Conservation (phyloP, 2,888 invertebrate species). For the Cetonia aurata region DNA sequence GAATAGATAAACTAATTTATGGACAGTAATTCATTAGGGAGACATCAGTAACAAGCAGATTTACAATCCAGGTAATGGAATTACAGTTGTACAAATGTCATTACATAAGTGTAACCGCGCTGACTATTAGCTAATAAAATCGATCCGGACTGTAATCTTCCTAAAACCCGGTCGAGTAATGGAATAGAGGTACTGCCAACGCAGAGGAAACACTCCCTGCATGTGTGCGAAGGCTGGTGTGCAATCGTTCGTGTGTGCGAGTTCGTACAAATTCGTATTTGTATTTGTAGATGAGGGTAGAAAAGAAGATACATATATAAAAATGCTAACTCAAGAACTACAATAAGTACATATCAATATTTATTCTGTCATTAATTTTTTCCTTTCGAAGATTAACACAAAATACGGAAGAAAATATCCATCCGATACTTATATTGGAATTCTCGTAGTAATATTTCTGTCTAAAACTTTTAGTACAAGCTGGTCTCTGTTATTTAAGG, state of each 20-base stretch:
- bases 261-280: conserved; percentile 15
- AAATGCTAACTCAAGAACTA: neutral
- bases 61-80: conserved; percentile 66
- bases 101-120: conserved; percentile 66
- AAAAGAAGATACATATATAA: neutral
- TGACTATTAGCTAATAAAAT: conserved; percentile 66
- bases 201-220: conserved; percentile 24
- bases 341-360: too few relatives aligned
- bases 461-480: too few relatives aligned
- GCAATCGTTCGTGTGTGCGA: neutral
- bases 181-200: conserved; percentile 52
- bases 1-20: conserved; percentile 54
- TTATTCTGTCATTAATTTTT: too few relatives aligned
- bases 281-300: neutral
- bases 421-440: too few relatives aligned
- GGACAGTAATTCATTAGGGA: conserved; percentile 59
- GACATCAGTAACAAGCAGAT: conserved; percentile 62
- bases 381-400: too few relatives aligned
- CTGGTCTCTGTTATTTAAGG: too few relatives aligned
- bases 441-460: too few relatives aligned
- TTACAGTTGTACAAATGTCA: conserved; percentile 66
- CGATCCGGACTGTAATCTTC: conserved; percentile 63
- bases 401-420: too few relatives aligned
- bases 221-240: neutral
- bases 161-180: conserved; percentile 59